Base-by-base conservation (phyloP, 2,888 invertebrate genomes). In the Platycheirus rosarum region DNA sequence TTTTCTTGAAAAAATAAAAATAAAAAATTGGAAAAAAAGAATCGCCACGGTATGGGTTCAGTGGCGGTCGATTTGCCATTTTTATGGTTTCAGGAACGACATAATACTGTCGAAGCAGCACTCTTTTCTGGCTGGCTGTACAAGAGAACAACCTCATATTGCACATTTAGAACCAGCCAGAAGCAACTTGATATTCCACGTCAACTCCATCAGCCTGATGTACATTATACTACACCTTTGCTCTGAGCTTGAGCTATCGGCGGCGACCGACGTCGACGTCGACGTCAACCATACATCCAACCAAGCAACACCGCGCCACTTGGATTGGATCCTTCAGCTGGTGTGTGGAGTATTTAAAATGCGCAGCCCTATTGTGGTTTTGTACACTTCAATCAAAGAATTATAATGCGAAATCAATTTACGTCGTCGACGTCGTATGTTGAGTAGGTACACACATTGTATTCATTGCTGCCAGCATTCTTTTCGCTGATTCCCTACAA, bases 51-150 rank as follows among this genome's bases (percentile, higher is more conserved):
- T 82, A 82, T 77, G 82, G 82, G 82, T 82, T 82, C 77, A 82
- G 82, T 82, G 71, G 82, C 77, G 85, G 87, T 88, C 88, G 88
- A 88, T 88, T 88, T 88, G 89, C 87, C 86, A 88, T 88, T 88
- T 88, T 87, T 88, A 88, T 88, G 88, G 88, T 88, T 88, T 88
- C 88, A 87, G 87, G 85, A 82, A 82, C 82, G 71, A 82, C 63
- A 77, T 82, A 77, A 82, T 82, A 82, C 77, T 71, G 82, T 82
- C 71, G 82, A 82, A 77, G 14, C 77, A 77, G 75, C 80, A 82
- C 62, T 76, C 42, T 44, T 26, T 44, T 11, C 13, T 53, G 1
- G 26, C 13, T 23, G 48, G 71, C 62, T 37, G 35, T 18, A 20
- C 13, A 11, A 42, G 53, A 60, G 75, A 70, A 80, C 53, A 76